Evolutionary conservation across 2,797 vertebrate species (phyloP).

Genomic region (Cetoscarus ocellatus): DNA sequence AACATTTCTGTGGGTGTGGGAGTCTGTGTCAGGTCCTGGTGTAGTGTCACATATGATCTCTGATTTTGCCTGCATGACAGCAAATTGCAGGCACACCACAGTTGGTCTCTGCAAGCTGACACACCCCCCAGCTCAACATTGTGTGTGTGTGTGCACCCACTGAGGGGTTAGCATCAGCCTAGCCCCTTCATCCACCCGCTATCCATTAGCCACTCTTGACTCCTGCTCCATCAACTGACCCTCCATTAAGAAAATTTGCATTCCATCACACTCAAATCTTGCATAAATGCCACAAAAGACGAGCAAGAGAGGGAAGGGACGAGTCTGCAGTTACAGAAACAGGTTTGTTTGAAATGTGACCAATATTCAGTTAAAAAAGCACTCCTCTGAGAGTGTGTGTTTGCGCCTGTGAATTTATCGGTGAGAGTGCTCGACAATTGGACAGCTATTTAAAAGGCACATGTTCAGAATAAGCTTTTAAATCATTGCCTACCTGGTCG

Average conservation of each 20-base stretch:
- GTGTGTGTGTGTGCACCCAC: conserved; percentile 17
- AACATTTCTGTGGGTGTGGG: not conserved
- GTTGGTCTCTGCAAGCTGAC: conserved; percentile 17
- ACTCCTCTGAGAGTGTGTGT: conserved; percentile 26
- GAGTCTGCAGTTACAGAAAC: conserved; percentile 29
- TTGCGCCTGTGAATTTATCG: conserved; percentile 12
- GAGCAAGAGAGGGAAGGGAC: conserved; percentile 27
- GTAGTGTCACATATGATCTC: conserved; percentile 5
- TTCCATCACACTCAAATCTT: conserved; percentile 67
- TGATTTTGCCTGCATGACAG: conserved; percentile 7
- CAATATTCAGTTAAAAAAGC: conserved; percentile 49
- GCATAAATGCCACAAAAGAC: conserved; percentile 48
- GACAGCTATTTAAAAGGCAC: conserved; percentile 59
- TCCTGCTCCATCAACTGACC: conserved; percentile 63
- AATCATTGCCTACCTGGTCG: conserved; percentile 49
- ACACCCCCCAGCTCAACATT: conserved; percentile 6
- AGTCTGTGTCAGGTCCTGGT: conserved; percentile 13
- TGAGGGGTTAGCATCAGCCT: conserved; percentile 55
- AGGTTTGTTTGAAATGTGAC: conserved; percentile 45
- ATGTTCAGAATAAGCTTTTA: conserved; percentile 71
- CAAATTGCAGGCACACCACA: conserved; percentile 20
- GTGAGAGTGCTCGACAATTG: conserved; percentile 51
- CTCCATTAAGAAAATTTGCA: conserved; percentile 74
- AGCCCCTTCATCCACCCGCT: conserved; percentile 52
- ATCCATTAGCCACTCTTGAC: conserved; percentile 72